Evolutionary conservation across 2,888 invertebrate species (phyloP).

Genomic region (Tetheella fluctuosa): DNA sequence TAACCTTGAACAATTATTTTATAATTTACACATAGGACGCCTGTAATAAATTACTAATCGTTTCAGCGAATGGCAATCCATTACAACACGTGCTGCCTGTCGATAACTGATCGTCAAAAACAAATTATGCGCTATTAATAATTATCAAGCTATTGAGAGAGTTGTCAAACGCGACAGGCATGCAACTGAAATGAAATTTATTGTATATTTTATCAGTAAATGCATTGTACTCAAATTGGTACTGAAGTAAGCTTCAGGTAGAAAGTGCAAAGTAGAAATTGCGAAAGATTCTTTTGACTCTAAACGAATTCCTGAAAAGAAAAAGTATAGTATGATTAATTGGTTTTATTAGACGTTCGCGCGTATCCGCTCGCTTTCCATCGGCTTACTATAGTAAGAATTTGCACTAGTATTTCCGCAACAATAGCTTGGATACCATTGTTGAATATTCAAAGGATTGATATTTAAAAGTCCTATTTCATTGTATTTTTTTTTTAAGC

Average conservation of each 20-base stretch:
- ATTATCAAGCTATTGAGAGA: neutral
- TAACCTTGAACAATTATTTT: neutral
- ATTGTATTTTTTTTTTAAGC: neutral
- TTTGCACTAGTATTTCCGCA: neutral
- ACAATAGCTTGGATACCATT: slow-evolving; percentile 2
- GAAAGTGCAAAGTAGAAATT: neutral
- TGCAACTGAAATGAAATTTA: neutral
- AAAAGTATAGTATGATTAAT: slow-evolving; percentile 13
- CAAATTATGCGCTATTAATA: neutral
- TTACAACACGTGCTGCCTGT: neutral
- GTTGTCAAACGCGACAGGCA: neutral
- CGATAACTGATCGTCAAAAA: neutral
- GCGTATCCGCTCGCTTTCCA: slow-evolving; percentile 5
- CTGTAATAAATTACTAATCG: neutral
- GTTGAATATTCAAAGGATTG: slow-evolving; percentile 6
- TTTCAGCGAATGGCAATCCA: neutral
- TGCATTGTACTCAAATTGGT: neutral
- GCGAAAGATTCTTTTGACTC: neutral
- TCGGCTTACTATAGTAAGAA: neutral
- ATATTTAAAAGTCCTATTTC: neutral
- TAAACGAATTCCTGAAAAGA: slow-evolving; percentile 8
- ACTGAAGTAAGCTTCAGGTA: neutral
- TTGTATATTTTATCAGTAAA: neutral
- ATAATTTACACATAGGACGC: neutral
- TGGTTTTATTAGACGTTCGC: slow-evolving; percentile 14